These are phyloP conservation scores for Puffinus mauretanicus DNA, from an alignment of 2,113 vertebrate species.

Conservation along the genomic window DNA sequence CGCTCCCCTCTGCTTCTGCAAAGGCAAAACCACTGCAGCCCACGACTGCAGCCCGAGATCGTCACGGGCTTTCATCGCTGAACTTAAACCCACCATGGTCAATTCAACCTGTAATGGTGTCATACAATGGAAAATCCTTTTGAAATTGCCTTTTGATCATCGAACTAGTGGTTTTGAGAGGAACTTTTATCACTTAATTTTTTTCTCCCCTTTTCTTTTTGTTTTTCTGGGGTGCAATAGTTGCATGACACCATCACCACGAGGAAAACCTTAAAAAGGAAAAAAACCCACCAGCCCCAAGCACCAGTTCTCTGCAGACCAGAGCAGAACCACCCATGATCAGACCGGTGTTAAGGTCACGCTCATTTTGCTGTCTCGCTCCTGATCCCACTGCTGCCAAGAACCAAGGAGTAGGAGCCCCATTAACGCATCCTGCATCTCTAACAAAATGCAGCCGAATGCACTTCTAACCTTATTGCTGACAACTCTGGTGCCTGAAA, in stretches of 20 bases:
- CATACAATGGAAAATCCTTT: neutral
- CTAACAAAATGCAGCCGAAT: neutral
- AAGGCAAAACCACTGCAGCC: neutral
- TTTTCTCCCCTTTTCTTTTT: neutral
- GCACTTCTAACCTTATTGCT: neutral
- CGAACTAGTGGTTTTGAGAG: neutral
- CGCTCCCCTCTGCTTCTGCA: rapidly evolving
- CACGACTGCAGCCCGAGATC: rapidly evolving
- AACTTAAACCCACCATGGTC: rapidly evolving
- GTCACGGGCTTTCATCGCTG: rapidly evolving
- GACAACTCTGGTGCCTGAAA: neutral
- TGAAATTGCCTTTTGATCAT: neutral
- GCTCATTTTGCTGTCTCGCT: neutral
- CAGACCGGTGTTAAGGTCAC: neutral
- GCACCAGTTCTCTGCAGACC: neutral
- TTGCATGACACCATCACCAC: neutral
- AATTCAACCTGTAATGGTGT: neutral
- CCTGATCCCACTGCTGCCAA: neutral
- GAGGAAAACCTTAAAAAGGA: neutral
- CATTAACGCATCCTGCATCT: rapidly evolving
- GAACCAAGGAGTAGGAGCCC: neutral
- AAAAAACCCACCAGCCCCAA: too few species aligned
- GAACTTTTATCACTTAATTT: rapidly evolving
- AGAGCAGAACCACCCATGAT: neutral
- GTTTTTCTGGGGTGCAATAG: neutral